Base-by-base conservation (phyloP, 2,888 invertebrate species). In the Nysson spinosus region DNA sequence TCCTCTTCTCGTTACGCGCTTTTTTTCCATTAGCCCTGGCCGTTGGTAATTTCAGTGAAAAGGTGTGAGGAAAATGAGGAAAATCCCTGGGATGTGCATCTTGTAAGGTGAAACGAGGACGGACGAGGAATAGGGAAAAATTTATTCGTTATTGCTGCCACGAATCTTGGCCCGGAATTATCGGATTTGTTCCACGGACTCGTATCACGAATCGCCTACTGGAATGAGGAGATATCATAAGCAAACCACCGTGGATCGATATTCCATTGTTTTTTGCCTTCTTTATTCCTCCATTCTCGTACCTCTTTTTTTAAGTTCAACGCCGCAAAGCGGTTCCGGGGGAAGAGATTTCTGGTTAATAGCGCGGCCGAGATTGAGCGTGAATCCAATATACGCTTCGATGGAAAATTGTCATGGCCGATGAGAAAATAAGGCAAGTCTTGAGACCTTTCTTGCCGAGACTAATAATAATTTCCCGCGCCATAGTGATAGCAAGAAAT, bases 121-220 rank as follows among this genome's bases (percentile, higher is more conserved):
- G 3, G 17, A 24, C 9, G 46, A 34, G 35, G 22, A 34, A 42
- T 26, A 30, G 62, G 42, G 47, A 37, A 51, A 67, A 68, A 70
- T 73, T 70, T 39, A 68, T 57, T 61, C 49, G 65, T 67, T 74
- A 70, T 62, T 57, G 65, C 55, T 39, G 57, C 19, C 62, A 57
- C 54, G 55, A 54, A 62, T 62, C 61, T 61, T 32, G 72, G 60
- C 43, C 39, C 47, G 60, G 62, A 60, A 74, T 74, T 73, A 74
- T 70, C 73, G 70, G 74, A 70, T 70, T 62, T 62, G 67, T 35
- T 57, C 57, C 32, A 9, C 30, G 57, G 65, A 22, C 52, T 57
- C 57, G 54, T 46, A 51, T 51, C 50, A 56, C 47, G 7, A 43
- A 43, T 6, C 22, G 51, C 34, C 32, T 50, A 20, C 20, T 37